Evolutionary conservation across 2,888 invertebrate species (phyloP).

Genomic region (Aphidius colemani): DNA sequence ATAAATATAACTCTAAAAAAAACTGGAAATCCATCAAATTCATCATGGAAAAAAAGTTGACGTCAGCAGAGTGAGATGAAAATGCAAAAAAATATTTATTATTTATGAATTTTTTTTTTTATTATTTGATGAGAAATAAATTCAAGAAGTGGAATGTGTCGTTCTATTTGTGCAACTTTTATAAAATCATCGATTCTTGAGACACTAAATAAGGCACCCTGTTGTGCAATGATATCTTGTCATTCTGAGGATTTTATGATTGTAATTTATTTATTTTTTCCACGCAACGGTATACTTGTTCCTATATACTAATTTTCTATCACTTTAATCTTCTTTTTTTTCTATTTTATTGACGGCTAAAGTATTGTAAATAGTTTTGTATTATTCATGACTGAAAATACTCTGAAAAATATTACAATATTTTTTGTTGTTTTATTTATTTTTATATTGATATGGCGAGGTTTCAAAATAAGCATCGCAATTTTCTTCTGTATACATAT

Average conservation of each 20-base stretch:
- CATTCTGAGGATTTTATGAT: not conserved
- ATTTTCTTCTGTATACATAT: conserved; percentile 4
- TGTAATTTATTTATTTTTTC: not conserved
- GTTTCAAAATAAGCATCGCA: conserved; percentile 5
- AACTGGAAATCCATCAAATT: conserved; percentile 14
- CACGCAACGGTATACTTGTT: not conserved
- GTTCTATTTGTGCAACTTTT: not conserved
- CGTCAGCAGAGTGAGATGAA: not conserved
- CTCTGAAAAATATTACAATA: not conserved
- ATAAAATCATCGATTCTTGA: not conserved
- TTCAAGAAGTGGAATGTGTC: not conserved
- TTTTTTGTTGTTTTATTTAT: conserved; percentile 8
- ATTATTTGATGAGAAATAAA: not conserved
- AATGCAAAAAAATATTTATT: no score
- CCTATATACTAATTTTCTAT: not conserved
- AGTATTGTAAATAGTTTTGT: conserved; percentile 8
- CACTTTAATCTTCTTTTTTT: not conserved
- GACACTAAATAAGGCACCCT: not conserved
- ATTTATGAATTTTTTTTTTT: conserved; percentile 3
- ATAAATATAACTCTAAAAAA: no score
- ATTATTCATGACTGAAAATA: conserved; percentile 9
- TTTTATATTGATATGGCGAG: not conserved
- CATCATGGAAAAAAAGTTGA: conserved; percentile 4
- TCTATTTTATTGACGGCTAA: not conserved
- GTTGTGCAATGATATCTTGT: not conserved